Percentiles rank a stretch among this genome's conserved stretches.
Evolutionary conservation across 2,113 vertebrate genomes (phyloP).

Genomic region (Tringa solitaria): DNA sequence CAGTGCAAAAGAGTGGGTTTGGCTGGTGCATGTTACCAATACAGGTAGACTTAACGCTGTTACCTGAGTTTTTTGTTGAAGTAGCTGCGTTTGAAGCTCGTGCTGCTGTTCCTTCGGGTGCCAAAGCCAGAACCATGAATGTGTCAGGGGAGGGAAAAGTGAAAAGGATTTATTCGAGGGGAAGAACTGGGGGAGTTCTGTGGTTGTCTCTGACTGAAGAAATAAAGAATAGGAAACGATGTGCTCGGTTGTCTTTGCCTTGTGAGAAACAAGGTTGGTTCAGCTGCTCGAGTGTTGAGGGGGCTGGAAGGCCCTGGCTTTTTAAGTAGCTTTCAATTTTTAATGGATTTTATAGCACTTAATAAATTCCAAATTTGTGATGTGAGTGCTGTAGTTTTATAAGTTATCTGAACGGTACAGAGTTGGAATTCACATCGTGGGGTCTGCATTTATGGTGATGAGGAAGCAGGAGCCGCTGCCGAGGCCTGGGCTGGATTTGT

Average conservation of each 20-base stretch:
- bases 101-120: background rate
- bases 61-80: background rate
- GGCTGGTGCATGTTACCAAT: background rate
- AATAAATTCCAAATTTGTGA: background rate
- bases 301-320: background rate
- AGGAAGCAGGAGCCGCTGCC: background rate
- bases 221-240: slow-evolving; percentile 27
- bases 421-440: background rate
- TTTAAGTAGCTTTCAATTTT: background rate
- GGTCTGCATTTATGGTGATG: background rate
- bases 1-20: background rate
- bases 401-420: background rate
- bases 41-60: background rate
- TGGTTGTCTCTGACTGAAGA: background rate
- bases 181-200: background rate
- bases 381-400: background rate
- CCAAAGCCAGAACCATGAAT: background rate
- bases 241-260: background rate
- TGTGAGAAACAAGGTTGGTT: background rate
- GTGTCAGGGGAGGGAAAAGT: background rate
- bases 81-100: background rate
- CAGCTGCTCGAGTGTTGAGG: background rate
- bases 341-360: background rate
- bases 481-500: background rate
- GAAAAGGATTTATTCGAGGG: background rate